A percentile compares a stretch with the other conserved stretches of the same genome.
phyloP scores from a whole-genome alignment of 2,797 vertebrate species.

The Chiloscyllium punctatum region DNA sequence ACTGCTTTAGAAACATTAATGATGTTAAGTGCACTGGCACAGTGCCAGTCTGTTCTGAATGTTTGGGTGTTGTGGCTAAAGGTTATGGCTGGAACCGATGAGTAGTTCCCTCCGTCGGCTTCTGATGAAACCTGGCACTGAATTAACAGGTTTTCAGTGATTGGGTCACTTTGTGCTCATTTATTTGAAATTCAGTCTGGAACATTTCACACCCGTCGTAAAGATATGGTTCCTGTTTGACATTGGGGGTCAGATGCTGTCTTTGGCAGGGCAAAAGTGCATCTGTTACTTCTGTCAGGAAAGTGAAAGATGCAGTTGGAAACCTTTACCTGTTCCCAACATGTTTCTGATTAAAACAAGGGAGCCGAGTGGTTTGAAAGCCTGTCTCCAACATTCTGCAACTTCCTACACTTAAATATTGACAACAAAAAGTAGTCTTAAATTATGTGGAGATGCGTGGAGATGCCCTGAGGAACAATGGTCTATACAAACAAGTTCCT shows the following conservation, averaged over 20 bases:
- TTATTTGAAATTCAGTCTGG: background rate
- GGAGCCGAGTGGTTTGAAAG: background rate
- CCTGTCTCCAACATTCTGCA: background rate
- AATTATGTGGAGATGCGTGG: background rate
- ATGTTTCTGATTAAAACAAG: background rate
- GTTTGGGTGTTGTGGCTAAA: background rate
- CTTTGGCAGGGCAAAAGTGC: background rate
- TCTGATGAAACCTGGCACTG: background rate
- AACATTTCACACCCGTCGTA: background rate
- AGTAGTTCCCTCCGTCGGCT: background rate
- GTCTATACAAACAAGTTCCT: background rate
- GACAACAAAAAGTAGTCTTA: background rate
- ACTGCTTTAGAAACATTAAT: background rate
- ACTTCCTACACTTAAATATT: background rate
- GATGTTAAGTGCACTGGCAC: conserved; percentile 24
- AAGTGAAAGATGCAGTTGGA: background rate
- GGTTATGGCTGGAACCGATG: background rate
- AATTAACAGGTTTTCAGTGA: background rate
- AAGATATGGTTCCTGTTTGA: background rate
- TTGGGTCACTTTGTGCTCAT: background rate
- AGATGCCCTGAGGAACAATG: background rate
- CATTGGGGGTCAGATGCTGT: background rate
- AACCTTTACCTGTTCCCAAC: background rate
- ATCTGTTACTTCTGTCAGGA: background rate
- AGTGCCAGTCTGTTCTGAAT: background rate